Evolutionary conservation across 2,888 invertebrate species (phyloP), one percentile per base, ranked within the genome.

Genomic region (Phortica magna): DNA sequence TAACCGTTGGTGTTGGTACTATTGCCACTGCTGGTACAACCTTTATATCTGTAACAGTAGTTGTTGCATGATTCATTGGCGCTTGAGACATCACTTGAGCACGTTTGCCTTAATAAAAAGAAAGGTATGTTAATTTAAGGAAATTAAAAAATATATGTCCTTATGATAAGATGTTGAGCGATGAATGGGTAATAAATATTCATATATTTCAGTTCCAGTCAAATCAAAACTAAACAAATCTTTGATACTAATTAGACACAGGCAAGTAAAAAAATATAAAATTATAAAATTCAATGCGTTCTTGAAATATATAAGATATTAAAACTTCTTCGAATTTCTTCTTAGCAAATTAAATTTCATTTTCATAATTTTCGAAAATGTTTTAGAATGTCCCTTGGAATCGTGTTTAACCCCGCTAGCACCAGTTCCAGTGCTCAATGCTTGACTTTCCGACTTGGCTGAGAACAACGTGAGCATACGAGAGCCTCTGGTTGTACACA

Each of bases 21-120:
- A 88, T 83, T 19, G 84, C 81, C 72, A 86, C 84, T 17, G 85
- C 65, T 7, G 88, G 87, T 39, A 86, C 71, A 41, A 17, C 77
- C 6, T 59, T 19, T 22, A 59, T 42, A 41, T 64, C 74, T 77
- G 82, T 72, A 12, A 72, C 31, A 19, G 75, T 22, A 10, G 57
- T 57, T 53, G 19, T 76, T n/a, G 59, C 6, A 53, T 55, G 77
- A 57, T 67, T 79, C 70, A 78, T 83, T 81, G 39, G 43, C 61
- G 75, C 68, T 61, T 82, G 81, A 5, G 89, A 83, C 84, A 90
- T 81, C 61, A 89, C 83, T 78, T 90, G 90, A 43, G 89, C 85
- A 19, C 90, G 90, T 73, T 88, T 89, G 70, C 89, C 91, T 91
- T 83, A 19, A 84, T 80, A 41, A 80, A 39, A 12, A 48, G 22